Conservation (phyloP, 2,113 vertebrate genomes). For the Mohoua ochrocephala region DNA sequence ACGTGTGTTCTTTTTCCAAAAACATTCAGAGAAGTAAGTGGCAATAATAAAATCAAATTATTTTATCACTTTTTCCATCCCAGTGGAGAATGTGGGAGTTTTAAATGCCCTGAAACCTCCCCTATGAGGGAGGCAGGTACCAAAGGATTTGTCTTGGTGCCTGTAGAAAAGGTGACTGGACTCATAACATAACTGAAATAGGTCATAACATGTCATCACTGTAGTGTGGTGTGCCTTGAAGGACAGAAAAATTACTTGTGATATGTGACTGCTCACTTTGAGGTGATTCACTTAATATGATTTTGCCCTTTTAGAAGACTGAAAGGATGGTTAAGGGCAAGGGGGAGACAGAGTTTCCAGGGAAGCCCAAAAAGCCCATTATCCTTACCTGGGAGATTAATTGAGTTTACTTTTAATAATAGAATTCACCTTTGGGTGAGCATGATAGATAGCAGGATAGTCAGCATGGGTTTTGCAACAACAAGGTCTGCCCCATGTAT, state of each 20-base stretch:
- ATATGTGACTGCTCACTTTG: background rate
- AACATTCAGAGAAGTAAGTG: background rate
- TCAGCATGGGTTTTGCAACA: background rate
- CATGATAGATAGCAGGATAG: background rate
- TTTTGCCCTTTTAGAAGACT: background rate
- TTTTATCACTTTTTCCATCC: background rate
- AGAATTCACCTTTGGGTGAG: background rate
- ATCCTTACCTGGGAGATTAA: background rate
- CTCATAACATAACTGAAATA: background rate
- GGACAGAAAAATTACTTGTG: background rate
- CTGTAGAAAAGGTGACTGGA: background rate
- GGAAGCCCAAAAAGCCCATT: background rate
- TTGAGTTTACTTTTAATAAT: background rate
- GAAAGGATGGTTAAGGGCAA: background rate
- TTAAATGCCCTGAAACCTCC: background rate
- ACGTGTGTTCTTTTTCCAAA: background rate
- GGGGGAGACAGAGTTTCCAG: background rate
- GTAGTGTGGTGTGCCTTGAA: background rate
- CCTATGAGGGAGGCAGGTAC: rapidly evolving
- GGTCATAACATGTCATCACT: background rate
- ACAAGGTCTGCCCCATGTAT: background rate
- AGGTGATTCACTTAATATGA: background rate
- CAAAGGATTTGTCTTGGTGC: background rate
- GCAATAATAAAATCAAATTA: background rate
- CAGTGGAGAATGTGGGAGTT: background rate